Conservation (phyloP, 2,113 vertebrate species). For the Malurus cyaneus region DNA sequence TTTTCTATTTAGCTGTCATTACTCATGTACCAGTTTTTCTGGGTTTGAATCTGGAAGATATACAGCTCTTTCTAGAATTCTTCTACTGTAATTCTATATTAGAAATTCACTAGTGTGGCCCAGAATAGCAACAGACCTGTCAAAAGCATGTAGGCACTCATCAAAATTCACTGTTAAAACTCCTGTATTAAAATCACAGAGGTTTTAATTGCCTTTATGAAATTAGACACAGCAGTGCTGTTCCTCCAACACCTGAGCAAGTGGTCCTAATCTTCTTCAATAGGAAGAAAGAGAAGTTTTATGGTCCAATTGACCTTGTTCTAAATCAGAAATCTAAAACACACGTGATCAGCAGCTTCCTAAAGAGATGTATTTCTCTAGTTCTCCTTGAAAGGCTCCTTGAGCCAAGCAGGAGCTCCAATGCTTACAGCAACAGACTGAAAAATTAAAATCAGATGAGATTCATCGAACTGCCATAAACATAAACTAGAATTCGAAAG, state of each 20-base stretch:
- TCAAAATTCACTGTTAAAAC: not conserved
- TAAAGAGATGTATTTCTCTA: not conserved
- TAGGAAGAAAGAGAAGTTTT: not conserved
- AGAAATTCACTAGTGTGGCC: not conserved
- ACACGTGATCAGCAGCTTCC: not conserved
- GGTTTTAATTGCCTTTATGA: not conserved
- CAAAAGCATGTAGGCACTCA: not conserved
- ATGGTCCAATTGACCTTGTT: rapidly evolving
- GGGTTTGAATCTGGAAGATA: not conserved
- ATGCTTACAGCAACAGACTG: not conserved
- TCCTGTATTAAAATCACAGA: not conserved
- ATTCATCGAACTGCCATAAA: not conserved
- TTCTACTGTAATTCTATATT: not conserved
- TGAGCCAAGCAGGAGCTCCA: not conserved
- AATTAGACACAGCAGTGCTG: not conserved
- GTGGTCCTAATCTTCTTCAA: not conserved
- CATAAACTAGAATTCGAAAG: not conserved
- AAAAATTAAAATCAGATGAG: not conserved
- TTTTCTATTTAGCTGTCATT: not conserved
- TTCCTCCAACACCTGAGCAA: not conserved
- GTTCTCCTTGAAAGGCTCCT: not conserved
- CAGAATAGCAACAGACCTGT: not conserved
- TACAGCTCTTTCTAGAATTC: not conserved
- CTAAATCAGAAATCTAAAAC: not conserved
- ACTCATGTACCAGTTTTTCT: not conserved